Base-by-base conservation (phyloP, 2,113 vertebrate genomes). In the Potamarius usumacintae region DNA sequence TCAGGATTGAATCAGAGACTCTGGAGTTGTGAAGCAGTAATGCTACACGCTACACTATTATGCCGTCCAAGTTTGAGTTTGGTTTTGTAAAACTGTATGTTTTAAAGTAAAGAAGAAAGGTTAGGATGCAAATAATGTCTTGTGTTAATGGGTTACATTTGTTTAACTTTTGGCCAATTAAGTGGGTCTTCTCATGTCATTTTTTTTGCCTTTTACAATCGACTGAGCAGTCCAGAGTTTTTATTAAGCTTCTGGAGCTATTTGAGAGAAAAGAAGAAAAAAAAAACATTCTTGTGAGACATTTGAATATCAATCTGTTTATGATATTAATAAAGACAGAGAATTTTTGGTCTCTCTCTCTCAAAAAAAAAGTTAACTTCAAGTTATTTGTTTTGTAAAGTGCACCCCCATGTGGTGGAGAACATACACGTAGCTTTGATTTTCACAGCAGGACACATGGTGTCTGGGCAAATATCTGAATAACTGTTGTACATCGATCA, bases 371-470 rank as follows among this genome's bases (percentile, higher is more conserved):
- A 27, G 48, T 42, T 60, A 18, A 27, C 63, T 65, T 65, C 25
- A 8, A 27, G 7, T 20, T 12, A 65, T 85, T 52, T 85, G 15
- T 30, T 53, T 67, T 71, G 53, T 52, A 65, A 86, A 71, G 4
- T 55, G 53, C 82, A 14, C 30, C 88, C 48, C 42, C 85, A 10
- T 17, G 81, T 84, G 85, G 84, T 67, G 9, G 5, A 57, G 11
- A 11, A 55, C 52, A 53, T 7, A 72, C 22, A 62, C 25, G 60
- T 20, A 25, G 60, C 60, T 58, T 58, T 17, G 57, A 58, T 58
- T 58, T 18, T 58, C 10, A 62, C 20, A 1, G 58, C 58, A 60
- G 17, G 58, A 60, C 62, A 27, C 63, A 67, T 67, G 20, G 20
- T 25, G 60, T 22, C 60, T 25, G 63, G 10, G 10, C 0, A 65